These are phyloP conservation scores for Eupithecia exiguata DNA, from an alignment of 2,888 invertebrate species.

Conservation along the genomic window DNA sequence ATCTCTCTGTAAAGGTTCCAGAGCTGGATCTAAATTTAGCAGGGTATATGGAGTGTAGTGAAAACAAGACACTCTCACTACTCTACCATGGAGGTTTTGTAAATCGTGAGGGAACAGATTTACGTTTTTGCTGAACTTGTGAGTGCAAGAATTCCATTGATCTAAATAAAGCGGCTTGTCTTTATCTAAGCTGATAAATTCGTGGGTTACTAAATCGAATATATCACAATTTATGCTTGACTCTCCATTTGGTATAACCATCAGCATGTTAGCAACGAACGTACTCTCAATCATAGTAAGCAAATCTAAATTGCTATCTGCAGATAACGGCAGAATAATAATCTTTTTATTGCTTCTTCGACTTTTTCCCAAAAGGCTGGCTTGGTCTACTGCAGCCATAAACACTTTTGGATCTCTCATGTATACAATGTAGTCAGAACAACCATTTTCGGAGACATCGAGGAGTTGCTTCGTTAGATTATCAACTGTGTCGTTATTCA, in stretches of 20 bases:
- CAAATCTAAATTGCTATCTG: constrained; percentile 50
- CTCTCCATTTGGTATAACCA: constrained; percentile 52
- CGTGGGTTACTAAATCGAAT: constrained; percentile 72
- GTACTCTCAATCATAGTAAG: constrained; percentile 62
- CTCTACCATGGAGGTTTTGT: constrained; percentile 73
- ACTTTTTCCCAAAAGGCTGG: constrained; percentile 63
- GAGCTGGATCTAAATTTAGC: constrained; percentile 64
- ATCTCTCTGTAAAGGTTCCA: constrained; percentile 71
- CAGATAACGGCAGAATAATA: constrained; percentile 64
- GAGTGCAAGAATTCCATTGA: constrained; percentile 68
- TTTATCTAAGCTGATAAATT: constrained; percentile 65
- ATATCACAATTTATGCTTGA: constrained; percentile 47
- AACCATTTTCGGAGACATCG: constrained; percentile 71
- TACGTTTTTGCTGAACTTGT: constrained; percentile 57
- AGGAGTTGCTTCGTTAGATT: constrained; percentile 56
- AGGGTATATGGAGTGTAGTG: constrained; percentile 85
- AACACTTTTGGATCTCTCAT: constrained; percentile 66
- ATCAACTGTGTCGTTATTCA: constrained; percentile 46
- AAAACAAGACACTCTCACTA: constrained; percentile 81
- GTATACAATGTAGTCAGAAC: constrained; percentile 75
- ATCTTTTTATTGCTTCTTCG: constrained; percentile 77
- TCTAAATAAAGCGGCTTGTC: constrained; percentile 64
- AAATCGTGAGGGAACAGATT: constrained; percentile 80
- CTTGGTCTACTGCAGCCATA: constrained; percentile 69
- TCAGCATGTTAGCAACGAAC: constrained; percentile 67